phyloP scores from a whole-genome alignment of 2,113 vertebrate genomes.

The Phainopepla nitens region DNA sequence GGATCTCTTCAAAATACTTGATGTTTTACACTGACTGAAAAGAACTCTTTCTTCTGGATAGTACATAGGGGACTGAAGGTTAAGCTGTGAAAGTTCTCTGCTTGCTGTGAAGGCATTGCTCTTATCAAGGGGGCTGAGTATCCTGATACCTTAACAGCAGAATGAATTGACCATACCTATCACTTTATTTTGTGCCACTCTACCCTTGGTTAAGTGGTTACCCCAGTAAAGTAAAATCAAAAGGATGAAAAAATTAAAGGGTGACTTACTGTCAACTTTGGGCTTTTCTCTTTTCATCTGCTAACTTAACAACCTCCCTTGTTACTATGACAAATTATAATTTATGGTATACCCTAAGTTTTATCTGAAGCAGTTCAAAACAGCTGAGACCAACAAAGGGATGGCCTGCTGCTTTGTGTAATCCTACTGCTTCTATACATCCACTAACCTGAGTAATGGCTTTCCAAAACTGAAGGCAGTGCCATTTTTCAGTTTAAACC shows the following conservation, averaged over 20 bases:
- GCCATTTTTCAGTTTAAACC: not conserved
- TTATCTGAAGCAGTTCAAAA: not conserved
- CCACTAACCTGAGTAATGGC: accelerated
- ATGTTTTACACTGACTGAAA: not conserved
- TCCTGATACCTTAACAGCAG: not conserved
- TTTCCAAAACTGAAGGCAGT: not conserved
- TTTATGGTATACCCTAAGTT: accelerated
- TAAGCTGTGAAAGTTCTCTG: not conserved
- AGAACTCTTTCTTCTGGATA: not conserved
- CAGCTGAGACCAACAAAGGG: accelerated
- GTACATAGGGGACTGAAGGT: too few relatives aligned
- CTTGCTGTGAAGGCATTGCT: not conserved
- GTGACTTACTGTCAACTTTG: not conserved
- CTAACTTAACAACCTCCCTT: accelerated
- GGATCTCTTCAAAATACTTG: accelerated
- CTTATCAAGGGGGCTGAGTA: not conserved
- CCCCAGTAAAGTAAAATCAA: not conserved
- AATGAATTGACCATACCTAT: not conserved
- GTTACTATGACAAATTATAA: not conserved
- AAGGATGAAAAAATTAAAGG: not conserved
- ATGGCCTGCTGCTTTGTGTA: not conserved
- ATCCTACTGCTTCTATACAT: not conserved
- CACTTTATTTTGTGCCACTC: not conserved
- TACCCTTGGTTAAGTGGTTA: not conserved
- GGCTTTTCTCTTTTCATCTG: not conserved